A percentile compares a stretch with the other conserved stretches of the same genome.
These are phyloP conservation scores for Exephanes ischioxanthus DNA, from an alignment of 2,888 invertebrate species.

Conservation along the genomic window DNA sequence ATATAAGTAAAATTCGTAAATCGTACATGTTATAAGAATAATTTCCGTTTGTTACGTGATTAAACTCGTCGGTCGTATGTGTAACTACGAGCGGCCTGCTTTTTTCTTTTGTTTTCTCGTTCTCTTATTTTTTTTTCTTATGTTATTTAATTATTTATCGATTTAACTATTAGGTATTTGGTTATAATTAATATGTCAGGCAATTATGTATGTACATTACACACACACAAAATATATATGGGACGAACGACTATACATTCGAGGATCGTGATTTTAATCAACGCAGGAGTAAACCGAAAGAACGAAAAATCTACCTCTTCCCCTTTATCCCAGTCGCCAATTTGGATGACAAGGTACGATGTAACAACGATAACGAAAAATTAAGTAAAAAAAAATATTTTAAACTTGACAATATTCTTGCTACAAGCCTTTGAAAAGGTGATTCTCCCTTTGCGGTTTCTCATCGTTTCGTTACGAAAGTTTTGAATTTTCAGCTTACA, in stretches of 20 bases:
- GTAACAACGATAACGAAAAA: not conserved
- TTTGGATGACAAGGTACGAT: not conserved
- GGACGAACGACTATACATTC: conserved; percentile 65
- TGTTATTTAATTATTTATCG: conserved; percentile 74
- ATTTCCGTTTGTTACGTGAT: conserved; percentile 66
- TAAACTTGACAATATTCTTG: too few species aligned
- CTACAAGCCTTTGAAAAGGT: too few species aligned
- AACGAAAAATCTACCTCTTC: not conserved
- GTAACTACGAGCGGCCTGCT: conserved; percentile 46
- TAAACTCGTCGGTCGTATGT: conserved; percentile 48
- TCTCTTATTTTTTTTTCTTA: conserved; percentile 63
- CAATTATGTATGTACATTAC: conserved; percentile 73
- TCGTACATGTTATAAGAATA: conserved; percentile 50
- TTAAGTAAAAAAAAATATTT: too few species aligned
- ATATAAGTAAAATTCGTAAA: conserved; percentile 55
- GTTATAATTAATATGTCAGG: conserved; percentile 68
- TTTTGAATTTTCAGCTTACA: not conserved
- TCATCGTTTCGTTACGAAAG: not conserved
- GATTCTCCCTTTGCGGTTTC: not conserved
- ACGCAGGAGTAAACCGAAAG: not conserved
- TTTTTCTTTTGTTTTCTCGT: conserved; percentile 26
- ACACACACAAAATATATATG: conserved; percentile 69
- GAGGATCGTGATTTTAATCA: not conserved
- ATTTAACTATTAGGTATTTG: conserved; percentile 70
- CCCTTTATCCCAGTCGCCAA: not conserved